Base-by-base conservation (phyloP, 2,888 invertebrate species). In the Mesodorylaimus sp. region DNA sequence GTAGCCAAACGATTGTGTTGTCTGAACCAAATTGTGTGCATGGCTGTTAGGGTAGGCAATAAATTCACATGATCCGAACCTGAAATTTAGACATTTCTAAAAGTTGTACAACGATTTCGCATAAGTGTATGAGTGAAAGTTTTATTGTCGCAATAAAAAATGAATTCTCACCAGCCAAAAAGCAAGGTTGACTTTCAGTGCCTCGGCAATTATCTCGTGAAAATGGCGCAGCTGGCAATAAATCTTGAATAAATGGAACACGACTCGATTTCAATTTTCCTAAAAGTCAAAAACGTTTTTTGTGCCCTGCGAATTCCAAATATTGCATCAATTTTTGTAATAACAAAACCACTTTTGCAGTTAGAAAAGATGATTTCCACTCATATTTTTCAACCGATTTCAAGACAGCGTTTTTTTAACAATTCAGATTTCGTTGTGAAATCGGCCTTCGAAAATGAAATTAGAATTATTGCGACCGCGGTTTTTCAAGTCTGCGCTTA, bases 11-110 rank as follows among this genome's bases (percentile, higher is more conserved):
- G 45, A 50, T 64, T 65, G 48, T 65, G 65, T 47, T 65, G 62
- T 25, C 63, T 48, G 52, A 62, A 52, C 61, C 61, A 65, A 10
- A 65, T 44, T 2, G 62, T 63, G 49, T 65, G 61, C 25, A 65
- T 47, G 7, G 59, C 56, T 1, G 61, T 53, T 3, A 61, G 51
- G 41, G 59, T 58, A 10, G 63, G 61, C 2, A 64, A 53, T 19
- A 65, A 49, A 48, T 66, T 65, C 2, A 58, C 45, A 23, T n/a
- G 13, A 29, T 51, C 41, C 2, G 39, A 29, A 5, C 49, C 49
- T 48, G 43, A 36, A 48, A 16, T 13, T 36, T 36, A n/a, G n/a
- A n/a, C n/a, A n/a, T n/a, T n/a, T n/a, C n/a, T n/a, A n/a, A n/a
- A n/a, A n/a, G n/a, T n/a, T n/a, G n/a, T n/a, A n/a, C n/a, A n/a